Evolutionary conservation across 2,888 invertebrate species (phyloP).

Genomic region (Ditula angustiorana): DNA sequence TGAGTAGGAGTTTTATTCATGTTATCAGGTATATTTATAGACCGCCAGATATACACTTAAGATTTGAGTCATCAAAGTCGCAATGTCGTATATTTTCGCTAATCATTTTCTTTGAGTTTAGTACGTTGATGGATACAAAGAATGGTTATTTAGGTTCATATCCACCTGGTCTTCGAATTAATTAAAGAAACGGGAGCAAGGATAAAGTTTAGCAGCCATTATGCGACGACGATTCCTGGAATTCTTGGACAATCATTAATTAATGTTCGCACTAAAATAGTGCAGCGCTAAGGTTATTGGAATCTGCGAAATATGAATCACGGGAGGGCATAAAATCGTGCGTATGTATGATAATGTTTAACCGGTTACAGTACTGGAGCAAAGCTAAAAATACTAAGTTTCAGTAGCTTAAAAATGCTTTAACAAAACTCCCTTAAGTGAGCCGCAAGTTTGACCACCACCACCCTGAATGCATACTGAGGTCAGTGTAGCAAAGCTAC

Average conservation of each 20-base stretch:
- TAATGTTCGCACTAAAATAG: conserved; percentile 23
- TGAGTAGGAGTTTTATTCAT: conserved; percentile 55
- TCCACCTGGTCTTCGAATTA: conserved; percentile 50
- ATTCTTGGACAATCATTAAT: conserved; percentile 26
- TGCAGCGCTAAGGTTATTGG: conserved; percentile 4
- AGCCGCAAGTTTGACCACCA: too few relatives aligned
- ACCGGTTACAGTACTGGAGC: too few relatives aligned
- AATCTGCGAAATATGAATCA: conserved; percentile 18
- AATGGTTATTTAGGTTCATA: conserved; percentile 16
- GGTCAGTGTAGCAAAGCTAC: too few relatives aligned
- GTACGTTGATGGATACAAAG: conserved; percentile 2
- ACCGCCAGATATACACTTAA: conserved; percentile 4
- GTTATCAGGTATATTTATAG: conserved; percentile 39
- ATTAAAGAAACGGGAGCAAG: conserved; percentile 57
- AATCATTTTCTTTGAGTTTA: conserved; percentile 2
- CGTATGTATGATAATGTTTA: too few relatives aligned
- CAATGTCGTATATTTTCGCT: conserved; percentile 7
- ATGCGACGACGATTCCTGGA: conserved; percentile 35
- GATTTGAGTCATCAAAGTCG: conserved; percentile 16
- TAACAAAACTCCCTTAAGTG: too few relatives aligned
- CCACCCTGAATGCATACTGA: too few relatives aligned
- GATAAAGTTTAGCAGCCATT: conserved; percentile 46
- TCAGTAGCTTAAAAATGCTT: too few relatives aligned
- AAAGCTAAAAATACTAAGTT: too few relatives aligned
- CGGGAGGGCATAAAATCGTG: background rate